phyloP scores from a whole-genome alignment of 1,140 invertebrate species.

The Achroia grisella region DNA sequence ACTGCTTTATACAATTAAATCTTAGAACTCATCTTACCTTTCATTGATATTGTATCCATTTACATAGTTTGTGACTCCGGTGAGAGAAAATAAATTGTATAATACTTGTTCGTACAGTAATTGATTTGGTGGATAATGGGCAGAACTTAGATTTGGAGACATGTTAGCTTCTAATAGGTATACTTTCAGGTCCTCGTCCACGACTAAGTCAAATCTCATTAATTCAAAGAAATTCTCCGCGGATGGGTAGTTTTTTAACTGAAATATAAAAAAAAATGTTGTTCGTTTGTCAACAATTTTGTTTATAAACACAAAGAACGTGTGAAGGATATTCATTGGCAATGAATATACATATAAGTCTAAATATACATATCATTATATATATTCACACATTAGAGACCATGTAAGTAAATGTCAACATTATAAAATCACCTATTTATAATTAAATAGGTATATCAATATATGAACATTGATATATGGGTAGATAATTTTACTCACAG shows the following conservation, averaged over 20 bases:
- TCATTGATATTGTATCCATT: slow-evolving; percentile 13
- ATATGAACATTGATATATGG: too few relatives aligned
- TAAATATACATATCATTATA: too few relatives aligned
- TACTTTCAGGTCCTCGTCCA: slow-evolving; percentile 92
- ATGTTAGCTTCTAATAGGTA: slow-evolving; percentile 97
- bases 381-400: too few relatives aligned
- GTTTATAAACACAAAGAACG: too few relatives aligned
- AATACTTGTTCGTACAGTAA: slow-evolving; percentile 95
- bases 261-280: slow-evolving; percentile 11
- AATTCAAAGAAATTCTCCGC: slow-evolving; percentile 93
- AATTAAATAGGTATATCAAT: too few relatives aligned
- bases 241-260: slow-evolving; percentile 57
- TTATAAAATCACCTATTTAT: too few relatives aligned
- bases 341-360: too few relatives aligned
- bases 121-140: slow-evolving; percentile 91
- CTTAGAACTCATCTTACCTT: slow-evolving; percentile 12
- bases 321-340: slow-evolving; percentile 7
- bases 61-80: slow-evolving; percentile 78
- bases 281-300: too few relatives aligned
- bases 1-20: too few relatives aligned
- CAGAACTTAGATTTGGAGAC: slow-evolving; percentile 97
- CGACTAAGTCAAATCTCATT: slow-evolving; percentile 93
- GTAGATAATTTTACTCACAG: slow-evolving; percentile 57
- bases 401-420: too few relatives aligned
- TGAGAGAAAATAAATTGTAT: slow-evolving; percentile 87